Conservation (phyloP, 2,888 invertebrate genomes). For the Tetranychus piercei region DNA sequence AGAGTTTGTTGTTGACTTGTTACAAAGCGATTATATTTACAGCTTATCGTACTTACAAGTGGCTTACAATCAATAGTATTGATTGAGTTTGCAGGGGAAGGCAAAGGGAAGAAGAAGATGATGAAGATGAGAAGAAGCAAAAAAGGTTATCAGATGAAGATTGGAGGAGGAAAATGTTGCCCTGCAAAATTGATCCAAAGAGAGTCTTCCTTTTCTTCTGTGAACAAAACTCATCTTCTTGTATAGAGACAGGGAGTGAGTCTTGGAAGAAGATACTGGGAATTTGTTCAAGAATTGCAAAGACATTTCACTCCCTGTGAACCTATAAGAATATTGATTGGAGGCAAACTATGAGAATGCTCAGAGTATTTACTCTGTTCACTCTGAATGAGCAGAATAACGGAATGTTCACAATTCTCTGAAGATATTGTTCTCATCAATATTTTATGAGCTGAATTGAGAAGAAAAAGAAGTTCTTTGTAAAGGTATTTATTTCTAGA, state of each 20-base stretch:
- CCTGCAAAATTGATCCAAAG: neutral
- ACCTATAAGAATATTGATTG: neutral
- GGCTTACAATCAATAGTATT: neutral
- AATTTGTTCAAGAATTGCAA: neutral
- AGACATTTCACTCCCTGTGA: neutral
- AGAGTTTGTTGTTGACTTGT: too few species aligned
- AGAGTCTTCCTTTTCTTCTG: neutral
- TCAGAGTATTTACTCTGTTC: neutral
- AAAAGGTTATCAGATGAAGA: neutral
- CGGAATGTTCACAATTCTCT: too few species aligned
- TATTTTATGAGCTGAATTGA: neutral
- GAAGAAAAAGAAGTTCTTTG: neutral
- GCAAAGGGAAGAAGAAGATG: neutral
- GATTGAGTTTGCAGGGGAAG: neutral
- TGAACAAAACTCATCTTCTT: neutral
- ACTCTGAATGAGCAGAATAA: too few species aligned
- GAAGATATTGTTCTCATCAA: neutral
- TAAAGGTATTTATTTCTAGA: neutral
- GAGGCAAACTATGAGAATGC: neutral
- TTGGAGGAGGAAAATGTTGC: neutral
- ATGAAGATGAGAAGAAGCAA: neutral
- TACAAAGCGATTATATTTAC: too few species aligned
- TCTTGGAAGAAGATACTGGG: neutral
- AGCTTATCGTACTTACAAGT: too few species aligned
- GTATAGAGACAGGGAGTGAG: neutral